These are phyloP conservation scores for Drosophila suboccidentalis DNA, from an alignment of 2,888 invertebrate species.

Conservation along the genomic window DNA sequence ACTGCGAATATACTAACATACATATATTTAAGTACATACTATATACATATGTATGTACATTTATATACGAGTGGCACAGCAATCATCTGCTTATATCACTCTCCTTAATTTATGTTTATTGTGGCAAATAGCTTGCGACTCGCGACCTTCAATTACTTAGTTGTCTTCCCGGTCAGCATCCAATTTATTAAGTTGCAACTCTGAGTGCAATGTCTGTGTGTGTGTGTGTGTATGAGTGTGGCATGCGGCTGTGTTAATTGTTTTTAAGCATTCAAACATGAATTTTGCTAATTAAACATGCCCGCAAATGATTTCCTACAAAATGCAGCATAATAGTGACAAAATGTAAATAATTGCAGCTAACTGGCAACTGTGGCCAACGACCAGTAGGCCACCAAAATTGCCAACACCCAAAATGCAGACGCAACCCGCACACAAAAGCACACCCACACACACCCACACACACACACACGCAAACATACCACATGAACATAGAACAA, in stretches of 20 bases:
- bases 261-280: conserved; percentile 72
- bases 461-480: conserved; percentile 12
- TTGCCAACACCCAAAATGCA: conserved; percentile 22
- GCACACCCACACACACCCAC: neutral
- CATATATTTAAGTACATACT: conserved; percentile 5
- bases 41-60: conserved; percentile 1
- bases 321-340: conserved; percentile 64
- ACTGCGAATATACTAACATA: neutral
- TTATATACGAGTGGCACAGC: conserved; percentile 26
- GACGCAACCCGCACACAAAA: conserved; percentile 4
- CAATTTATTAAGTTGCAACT: conserved; percentile 28
- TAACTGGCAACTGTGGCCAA: conserved; percentile 35
- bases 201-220: conserved; percentile 6
- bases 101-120: conserved; percentile 67
- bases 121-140: conserved; percentile 30
- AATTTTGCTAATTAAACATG: conserved; percentile 77
- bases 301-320: conserved; percentile 62
- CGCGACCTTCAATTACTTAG: conserved; percentile 20
- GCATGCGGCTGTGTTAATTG: conserved; percentile 59
- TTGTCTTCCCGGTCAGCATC: conserved; percentile 3
- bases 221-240: conserved; percentile 20
- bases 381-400: conserved; percentile 45
- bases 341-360: conserved; percentile 72
- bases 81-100: conserved; percentile 46
- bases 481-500: conserved; percentile 17